Base-by-base conservation (phyloP, 2,797 vertebrate species). In the Bovichtus diacanthus region DNA sequence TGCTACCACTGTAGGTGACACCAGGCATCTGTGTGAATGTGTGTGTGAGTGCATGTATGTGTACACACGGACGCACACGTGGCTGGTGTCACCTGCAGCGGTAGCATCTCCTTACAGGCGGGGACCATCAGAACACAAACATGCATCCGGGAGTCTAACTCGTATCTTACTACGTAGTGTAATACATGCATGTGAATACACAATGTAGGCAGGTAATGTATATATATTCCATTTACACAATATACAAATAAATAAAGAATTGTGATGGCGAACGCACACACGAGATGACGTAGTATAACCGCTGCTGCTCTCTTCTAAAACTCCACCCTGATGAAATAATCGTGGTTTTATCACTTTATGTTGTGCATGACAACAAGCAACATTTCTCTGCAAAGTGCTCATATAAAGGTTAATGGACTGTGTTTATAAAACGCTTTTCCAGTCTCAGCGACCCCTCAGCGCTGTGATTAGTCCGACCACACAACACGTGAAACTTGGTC, bases 1-100 rank as follows among this genome's bases (percentile, higher is more conserved):
- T 84, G 89, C 93, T 87, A 88, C 84, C 70, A 34, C 71, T 66
- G 87, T 80, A 84, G 91, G 82, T 85, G 83, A 91, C 91, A 84
- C 56, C 61, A 61, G 74, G 75, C 88, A 77, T 87, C 82, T 84
- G 88, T 70, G 81, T 76, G 86, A 25, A 16, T 25, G 72, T 69
- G 76, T 25, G 68, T 27, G 34, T 27, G 27, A 15, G 49, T 18
- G 6, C 7, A 13, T 8, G 27, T 1, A 8, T 31, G 64, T 27
- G n/a, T 46, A 21, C 8, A 54, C 27, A 2, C 9, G n/a, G 38
- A 46, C 39, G 38, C 43, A 53, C 49, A 49, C 4, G 49, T 4
- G 27, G 27, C 34, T 34, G 1, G 21, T 16, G 47, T 39, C 63
- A 41, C 34, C 65, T 4, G 55, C 65, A 23, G 65, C 10, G 25